A percentile compares a stretch with the other conserved stretches of the same genome.
phyloP scores from a whole-genome alignment of 2,797 vertebrate species.

The Pseudochirops corinnae region DNA sequence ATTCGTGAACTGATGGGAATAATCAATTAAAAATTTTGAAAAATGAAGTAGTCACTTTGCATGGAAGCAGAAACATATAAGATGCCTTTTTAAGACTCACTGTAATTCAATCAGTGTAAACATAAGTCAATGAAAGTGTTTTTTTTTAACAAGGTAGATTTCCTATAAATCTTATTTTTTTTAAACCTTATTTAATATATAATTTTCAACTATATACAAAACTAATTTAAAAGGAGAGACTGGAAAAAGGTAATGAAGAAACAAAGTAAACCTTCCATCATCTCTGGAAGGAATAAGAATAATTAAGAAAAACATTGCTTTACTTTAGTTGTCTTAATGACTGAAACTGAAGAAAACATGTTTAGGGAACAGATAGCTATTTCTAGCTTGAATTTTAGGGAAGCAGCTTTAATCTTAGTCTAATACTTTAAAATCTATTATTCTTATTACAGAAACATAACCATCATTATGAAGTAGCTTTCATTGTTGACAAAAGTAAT shows the following conservation, averaged over 20 bases:
- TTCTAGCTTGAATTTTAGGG: background rate
- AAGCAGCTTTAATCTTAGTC: conserved; percentile 8
- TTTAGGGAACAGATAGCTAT: conserved; percentile 16
- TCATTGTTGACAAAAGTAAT: conserved; percentile 9
- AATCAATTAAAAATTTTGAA: background rate
- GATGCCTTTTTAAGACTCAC: background rate
- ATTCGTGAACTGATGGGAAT: conserved; percentile 8
- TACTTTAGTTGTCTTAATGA: conserved; percentile 36
- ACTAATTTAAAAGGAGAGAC: conserved; percentile 29
- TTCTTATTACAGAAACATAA: background rate
- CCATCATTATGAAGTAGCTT: background rate
- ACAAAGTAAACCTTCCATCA: conserved; percentile 16
- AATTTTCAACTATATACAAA: conserved; percentile 24
- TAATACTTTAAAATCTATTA: conserved; percentile 14
- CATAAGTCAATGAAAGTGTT: background rate
- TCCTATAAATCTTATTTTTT: conserved; percentile 23
- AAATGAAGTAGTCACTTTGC: background rate
- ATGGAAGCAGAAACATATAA: background rate
- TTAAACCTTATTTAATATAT: conserved; percentile 8
- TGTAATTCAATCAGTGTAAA: background rate
- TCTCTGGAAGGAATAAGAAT: conserved; percentile 13
- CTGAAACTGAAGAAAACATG: conserved; percentile 8
- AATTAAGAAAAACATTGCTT: conserved; percentile 26
- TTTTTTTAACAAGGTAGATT: background rate
- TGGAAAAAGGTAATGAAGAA: conserved; percentile 35